These are phyloP conservation scores for Pardosa pseudoannulata DNA, from an alignment of 2,888 invertebrate species.

Conservation along the genomic window DNA sequence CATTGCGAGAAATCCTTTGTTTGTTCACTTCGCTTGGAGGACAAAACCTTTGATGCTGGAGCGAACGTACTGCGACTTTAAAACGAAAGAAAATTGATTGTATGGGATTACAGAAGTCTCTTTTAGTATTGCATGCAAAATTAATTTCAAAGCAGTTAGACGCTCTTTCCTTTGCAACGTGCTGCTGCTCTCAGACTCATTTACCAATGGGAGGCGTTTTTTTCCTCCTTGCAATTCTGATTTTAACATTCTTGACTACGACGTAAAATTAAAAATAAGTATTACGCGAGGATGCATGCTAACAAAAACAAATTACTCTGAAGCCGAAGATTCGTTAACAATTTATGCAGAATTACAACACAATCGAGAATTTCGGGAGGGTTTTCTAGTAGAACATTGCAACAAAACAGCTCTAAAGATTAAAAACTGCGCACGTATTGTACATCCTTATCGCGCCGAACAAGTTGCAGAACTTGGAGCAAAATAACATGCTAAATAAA, in stretches of 20 bases:
- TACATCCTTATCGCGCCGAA: too few relatives aligned
- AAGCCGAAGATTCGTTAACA: neutral
- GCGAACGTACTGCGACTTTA: neutral
- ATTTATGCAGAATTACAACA: neutral
- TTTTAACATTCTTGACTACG: too few relatives aligned
- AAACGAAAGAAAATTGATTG: conserved; percentile 7
- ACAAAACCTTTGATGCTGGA: conserved; percentile 6
- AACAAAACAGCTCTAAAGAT: neutral
- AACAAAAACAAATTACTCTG: neutral
- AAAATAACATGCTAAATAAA: too few relatives aligned
- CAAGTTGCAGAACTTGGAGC: too few relatives aligned
- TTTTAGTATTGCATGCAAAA: neutral
- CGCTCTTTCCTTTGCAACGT: too few relatives aligned
- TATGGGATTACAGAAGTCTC: neutral
- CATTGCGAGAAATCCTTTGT: conserved; percentile 2
- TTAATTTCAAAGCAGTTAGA: neutral
- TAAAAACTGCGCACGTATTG: too few relatives aligned
- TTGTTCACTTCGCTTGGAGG: neutral
- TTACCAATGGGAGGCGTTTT: neutral
- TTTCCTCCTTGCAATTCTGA: too few relatives aligned
- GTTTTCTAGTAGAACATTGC: neutral
- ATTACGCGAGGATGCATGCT: neutral
- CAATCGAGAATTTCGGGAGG: neutral
- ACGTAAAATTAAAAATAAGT: neutral
- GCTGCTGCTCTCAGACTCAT: neutral